phyloP scores from a whole-genome alignment of 1,140 invertebrate genomes.

The Plectus sambesii region DNA sequence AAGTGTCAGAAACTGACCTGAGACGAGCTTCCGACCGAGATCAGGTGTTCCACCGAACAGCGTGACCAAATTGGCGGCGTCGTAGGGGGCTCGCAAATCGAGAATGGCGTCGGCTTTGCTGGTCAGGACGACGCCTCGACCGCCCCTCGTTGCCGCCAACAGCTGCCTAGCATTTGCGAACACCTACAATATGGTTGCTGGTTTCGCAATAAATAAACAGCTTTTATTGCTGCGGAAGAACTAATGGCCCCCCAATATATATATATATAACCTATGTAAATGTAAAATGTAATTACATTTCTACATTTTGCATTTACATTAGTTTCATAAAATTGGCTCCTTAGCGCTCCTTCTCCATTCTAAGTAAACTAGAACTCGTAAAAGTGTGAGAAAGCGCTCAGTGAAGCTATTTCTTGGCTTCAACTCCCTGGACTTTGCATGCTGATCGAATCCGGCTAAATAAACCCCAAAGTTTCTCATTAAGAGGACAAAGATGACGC shows the following conservation, averaged over 20 bases:
- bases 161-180: constrained; percentile 24
- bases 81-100: constrained; percentile 37
- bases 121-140: constrained; percentile 26
- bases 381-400: no score
- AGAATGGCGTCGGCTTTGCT: constrained; percentile 34
- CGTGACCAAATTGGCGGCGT: constrained; percentile 34
- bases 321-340: no score
- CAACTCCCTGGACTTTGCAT: no score
- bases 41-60: constrained; percentile 28
- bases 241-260: constrained; percentile 1
- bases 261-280: constrained; percentile 21
- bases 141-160: constrained; percentile 17
- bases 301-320: no score
- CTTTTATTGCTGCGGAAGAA: constrained; percentile 5
- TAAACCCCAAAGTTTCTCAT: no score
- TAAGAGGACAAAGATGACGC: no score
- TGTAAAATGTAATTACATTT: no score
- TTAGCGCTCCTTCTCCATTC: no score
- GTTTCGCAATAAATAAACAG: constrained; percentile 13
- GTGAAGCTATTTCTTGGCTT: no score
- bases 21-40: constrained; percentile 10
- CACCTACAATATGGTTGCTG: constrained; percentile 25
- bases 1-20: constrained; percentile 5
- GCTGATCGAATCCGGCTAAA: no score
- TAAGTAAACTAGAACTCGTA: no score